phyloP scores from a whole-genome alignment of 2,888 invertebrate species.

The Perdita meconis region DNA sequence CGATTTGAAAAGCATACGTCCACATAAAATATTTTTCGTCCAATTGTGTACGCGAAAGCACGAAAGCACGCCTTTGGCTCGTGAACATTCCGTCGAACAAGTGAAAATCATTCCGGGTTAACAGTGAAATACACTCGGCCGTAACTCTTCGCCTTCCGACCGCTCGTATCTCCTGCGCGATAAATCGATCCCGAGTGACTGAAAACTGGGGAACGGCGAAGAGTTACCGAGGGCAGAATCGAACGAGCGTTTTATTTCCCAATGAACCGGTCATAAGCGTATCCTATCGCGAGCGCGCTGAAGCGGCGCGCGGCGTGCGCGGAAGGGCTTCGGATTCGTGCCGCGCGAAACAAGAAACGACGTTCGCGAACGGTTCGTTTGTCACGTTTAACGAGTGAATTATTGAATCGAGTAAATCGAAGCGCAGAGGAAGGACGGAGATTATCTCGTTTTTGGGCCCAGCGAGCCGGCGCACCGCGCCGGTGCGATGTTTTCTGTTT shows the following conservation, averaged over 20 bases:
- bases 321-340: neutral
- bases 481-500: constrained; percentile 7
- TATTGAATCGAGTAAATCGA: constrained; percentile 20
- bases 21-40: no score
- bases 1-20: no score
- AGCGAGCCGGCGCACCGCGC: no score
- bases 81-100: no score
- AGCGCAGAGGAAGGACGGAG: constrained; percentile 7
- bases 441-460: neutral
- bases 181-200: neutral
- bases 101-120: no score
- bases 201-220: neutral
- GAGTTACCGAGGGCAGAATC: neutral
- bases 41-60: no score
- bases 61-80: no score
- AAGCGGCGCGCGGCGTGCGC: no score
- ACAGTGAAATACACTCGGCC: no score
- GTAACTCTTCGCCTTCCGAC: no score
- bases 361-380: constrained; percentile 23
- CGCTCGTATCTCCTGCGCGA: no score
- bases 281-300: neutral
- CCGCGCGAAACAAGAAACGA: neutral
- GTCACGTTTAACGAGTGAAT: constrained; percentile 36
- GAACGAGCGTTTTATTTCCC: constrained; percentile 3
- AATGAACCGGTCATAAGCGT: neutral